phyloP scores from a whole-genome alignment of 2,113 vertebrate genomes.

The Carollia perspicillata region DNA sequence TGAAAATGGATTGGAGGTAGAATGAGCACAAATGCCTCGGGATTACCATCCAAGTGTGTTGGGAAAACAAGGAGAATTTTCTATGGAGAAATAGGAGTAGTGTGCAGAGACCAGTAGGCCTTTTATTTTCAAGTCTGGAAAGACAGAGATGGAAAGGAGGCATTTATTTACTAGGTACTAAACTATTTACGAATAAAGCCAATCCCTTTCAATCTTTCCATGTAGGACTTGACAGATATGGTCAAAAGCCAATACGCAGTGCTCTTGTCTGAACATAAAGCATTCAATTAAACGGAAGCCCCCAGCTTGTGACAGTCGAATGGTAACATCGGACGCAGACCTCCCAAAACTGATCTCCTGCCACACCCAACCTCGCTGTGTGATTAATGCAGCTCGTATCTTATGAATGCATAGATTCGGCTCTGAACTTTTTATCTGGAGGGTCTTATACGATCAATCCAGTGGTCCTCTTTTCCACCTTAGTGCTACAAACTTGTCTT shows the following conservation, averaged over 20 bases:
- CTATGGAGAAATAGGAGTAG: neutral
- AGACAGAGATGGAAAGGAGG: neutral
- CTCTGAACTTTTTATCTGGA: neutral
- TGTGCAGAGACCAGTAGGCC: neutral
- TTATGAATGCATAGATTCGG: neutral
- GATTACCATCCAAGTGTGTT: neutral
- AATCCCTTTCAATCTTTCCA: slow-evolving; percentile 54
- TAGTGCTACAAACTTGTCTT: neutral
- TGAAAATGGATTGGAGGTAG: neutral
- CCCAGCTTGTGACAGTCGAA: neutral
- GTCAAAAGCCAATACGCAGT: slow-evolving; percentile 49
- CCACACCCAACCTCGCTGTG: neutral
- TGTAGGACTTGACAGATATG: slow-evolving; percentile 37
- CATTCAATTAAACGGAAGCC: slow-evolving; percentile 35
- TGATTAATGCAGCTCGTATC: neutral
- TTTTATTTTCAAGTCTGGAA: slow-evolving; percentile 36
- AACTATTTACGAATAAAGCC: slow-evolving; percentile 57
- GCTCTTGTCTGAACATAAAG: slow-evolving; percentile 15
- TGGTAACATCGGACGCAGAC: slow-evolving; percentile 27
- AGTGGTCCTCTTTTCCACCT: neutral
- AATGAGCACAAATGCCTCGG: neutral
- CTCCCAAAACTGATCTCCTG: neutral
- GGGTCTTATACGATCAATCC: neutral
- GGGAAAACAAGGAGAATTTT: neutral
- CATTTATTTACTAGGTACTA: slow-evolving; percentile 36